Evolutionary conservation across 2,888 invertebrate genomes (phyloP).

Genomic region (Allacma fusca): DNA sequence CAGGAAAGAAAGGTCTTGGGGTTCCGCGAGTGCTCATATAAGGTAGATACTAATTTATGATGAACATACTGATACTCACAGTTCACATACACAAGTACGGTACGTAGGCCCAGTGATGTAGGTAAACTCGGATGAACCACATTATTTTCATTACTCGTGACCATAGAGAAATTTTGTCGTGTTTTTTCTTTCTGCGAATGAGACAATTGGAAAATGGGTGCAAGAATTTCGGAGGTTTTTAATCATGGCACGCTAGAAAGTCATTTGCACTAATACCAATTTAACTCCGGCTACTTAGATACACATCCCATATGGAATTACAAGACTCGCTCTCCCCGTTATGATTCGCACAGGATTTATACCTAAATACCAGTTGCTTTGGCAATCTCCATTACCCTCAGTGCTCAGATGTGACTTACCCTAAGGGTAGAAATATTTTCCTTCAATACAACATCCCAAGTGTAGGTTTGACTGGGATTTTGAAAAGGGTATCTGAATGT

Average conservation of each 20-base stretch:
- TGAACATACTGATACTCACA: too few relatives aligned
- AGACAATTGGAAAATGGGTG: slow-evolving; percentile 25
- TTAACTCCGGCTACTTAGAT: too few relatives aligned
- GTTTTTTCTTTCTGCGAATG: slow-evolving; percentile 2
- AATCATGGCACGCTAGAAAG: slow-evolving; percentile 17
- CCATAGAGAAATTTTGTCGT: slow-evolving; percentile 7
- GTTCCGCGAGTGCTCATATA: too few relatives aligned
- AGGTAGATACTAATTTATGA: too few relatives aligned
- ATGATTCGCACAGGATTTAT: background rate
- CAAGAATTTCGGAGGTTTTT: slow-evolving; percentile 16
- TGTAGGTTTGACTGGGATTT: background rate
- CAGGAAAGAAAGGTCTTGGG: background rate
- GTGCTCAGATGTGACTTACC: background rate
- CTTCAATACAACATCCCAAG: background rate
- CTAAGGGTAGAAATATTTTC: background rate
- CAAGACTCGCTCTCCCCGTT: too few relatives aligned
- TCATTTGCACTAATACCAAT: slow-evolving; percentile 10
- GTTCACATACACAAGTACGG: too few relatives aligned
- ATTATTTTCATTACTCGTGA: slow-evolving; percentile 17
- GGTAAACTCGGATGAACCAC: slow-evolving; percentile 14
- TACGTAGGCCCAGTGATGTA: background rate
- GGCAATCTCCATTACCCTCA: background rate
- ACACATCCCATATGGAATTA: too few relatives aligned
- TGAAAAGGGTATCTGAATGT: background rate
- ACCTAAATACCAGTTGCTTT: background rate